These are phyloP conservation scores for Gnathonemus echidnorhynchus DNA, from an alignment of 2,113 vertebrate genomes.

Conservation along the genomic window DNA sequence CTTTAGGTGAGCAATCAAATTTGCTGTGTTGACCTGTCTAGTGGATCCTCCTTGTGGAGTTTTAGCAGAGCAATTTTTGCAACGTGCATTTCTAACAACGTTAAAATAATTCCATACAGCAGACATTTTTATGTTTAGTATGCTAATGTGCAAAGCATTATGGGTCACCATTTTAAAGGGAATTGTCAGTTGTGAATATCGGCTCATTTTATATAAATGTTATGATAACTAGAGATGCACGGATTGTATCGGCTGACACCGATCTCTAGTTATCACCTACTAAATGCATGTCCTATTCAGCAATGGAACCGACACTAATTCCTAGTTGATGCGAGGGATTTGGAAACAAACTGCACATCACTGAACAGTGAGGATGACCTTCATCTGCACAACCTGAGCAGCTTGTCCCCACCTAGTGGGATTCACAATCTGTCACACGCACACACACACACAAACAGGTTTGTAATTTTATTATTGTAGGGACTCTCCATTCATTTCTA, in stretches of 20 bases:
- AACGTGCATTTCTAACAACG: neutral
- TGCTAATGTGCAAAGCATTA: neutral
- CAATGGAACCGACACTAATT: neutral
- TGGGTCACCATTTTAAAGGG: neutral
- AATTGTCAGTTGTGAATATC: neutral
- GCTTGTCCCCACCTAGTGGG: conserved; percentile 16
- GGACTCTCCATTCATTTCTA: too few species aligned
- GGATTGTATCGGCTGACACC: neutral
- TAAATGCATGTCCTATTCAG: neutral
- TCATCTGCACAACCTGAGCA: neutral
- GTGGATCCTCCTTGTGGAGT: neutral
- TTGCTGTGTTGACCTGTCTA: neutral
- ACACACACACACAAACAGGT: neutral
- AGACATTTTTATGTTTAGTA: neutral
- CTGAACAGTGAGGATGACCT: neutral
- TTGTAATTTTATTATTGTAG: too few species aligned
- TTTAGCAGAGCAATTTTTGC: neutral
- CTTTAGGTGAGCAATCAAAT: neutral
- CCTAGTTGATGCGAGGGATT: neutral
- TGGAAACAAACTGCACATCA: neutral
- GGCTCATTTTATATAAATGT: neutral
- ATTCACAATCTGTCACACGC: neutral
- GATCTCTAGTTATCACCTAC: neutral
- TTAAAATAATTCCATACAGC: neutral
- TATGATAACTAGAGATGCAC: neutral